Evolutionary conservation across 2,113 vertebrate species (phyloP).

Genomic region (Pristiophorus japonicus): DNA sequence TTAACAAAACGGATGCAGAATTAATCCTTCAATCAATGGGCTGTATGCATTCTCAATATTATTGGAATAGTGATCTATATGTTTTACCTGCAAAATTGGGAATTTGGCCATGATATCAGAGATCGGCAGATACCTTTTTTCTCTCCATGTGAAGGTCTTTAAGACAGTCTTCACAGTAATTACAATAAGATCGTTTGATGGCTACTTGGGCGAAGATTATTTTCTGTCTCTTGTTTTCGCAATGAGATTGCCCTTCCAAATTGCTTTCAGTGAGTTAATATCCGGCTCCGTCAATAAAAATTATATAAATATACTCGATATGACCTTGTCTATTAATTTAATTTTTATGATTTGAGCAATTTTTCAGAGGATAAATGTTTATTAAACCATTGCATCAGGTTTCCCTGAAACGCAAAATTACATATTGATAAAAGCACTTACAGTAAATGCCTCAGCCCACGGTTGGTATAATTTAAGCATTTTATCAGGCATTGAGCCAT

Average conservation of each 20-base stretch:
- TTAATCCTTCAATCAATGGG: not conserved
- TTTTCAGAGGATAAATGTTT: slow-evolving; percentile 13
- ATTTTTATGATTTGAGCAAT: not conserved
- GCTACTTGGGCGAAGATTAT: not conserved
- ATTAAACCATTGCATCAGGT: slow-evolving; percentile 14
- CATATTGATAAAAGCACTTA: not conserved
- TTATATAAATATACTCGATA: not conserved
- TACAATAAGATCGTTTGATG: not conserved
- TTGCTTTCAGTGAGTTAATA: slow-evolving; percentile 13
- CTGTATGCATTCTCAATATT: not conserved
- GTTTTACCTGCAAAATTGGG: not conserved
- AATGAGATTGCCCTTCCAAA: not conserved
- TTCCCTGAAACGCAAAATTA: not conserved
- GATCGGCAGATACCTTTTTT: not conserved
- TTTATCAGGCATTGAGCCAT: not conserved
- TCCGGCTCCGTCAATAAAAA: not conserved
- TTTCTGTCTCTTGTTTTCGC: not conserved
- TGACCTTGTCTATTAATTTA: slow-evolving; percentile 18
- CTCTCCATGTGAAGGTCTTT: not conserved
- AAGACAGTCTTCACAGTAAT: not conserved
- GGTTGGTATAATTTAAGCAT: not conserved
- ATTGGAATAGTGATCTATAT: not conserved
- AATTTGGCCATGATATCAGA: not conserved
- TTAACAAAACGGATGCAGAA: not conserved
- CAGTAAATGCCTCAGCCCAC: not conserved